Evolutionary conservation across 2,797 vertebrate species (phyloP).

Genomic region (Bucorvus abyssinicus): DNA sequence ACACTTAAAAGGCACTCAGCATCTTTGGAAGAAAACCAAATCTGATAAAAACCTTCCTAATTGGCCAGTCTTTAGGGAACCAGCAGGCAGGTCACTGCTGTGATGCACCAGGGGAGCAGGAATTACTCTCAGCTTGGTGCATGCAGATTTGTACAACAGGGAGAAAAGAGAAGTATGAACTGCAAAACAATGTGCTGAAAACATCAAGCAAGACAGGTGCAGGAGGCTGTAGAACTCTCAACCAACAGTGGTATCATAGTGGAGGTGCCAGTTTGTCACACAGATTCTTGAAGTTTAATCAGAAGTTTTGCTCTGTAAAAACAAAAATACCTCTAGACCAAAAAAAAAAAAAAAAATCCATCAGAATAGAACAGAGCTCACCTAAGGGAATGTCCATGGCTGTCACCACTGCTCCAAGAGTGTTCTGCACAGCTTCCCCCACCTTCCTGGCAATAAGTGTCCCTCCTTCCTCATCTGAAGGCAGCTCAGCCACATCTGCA

Average conservation of each 20-base stretch:
- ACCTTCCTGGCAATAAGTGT: constrained; percentile 96
- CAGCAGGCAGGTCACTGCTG: background rate
- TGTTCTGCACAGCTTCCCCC: constrained; percentile 96
- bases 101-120: background rate
- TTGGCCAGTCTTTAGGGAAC: background rate
- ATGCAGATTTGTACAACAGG: background rate
- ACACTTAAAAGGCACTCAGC: background rate
- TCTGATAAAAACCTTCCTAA: background rate
- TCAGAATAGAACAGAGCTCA: constrained; percentile 69
- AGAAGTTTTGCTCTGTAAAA: background rate
- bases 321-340: background rate
- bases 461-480: constrained; percentile 90
- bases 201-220: background rate
- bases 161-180: background rate
- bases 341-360: background rate
- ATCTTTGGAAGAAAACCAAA: constrained; percentile 18
- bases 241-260: background rate
- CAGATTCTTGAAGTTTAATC: background rate
- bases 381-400: constrained; percentile 98
- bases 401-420: constrained; percentile 92
- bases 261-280: background rate
- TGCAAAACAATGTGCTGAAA: background rate
- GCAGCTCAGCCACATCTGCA: constrained; percentile 73
- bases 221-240: background rate
- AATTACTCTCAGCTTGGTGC: background rate